Conservation (phyloP, 2,888 invertebrate genomes). For the Flexamia atlantica region DNA sequence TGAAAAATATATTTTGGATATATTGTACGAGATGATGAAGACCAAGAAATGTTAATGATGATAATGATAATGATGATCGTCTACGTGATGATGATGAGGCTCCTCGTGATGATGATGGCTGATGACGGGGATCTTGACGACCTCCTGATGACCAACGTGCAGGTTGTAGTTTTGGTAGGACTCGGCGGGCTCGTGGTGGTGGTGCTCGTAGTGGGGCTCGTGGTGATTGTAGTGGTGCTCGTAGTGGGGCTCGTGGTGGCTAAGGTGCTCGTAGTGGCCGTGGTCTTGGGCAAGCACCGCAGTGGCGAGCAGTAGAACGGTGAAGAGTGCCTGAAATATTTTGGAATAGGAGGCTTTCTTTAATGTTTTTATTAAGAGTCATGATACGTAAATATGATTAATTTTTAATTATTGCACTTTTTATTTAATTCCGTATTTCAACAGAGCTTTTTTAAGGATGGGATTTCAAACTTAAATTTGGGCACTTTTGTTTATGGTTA, state of each 20-base stretch:
- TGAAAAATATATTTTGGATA: no score
- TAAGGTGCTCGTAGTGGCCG: background rate
- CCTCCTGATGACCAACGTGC: slow-evolving; percentile 40
- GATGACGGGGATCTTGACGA: slow-evolving; percentile 22
- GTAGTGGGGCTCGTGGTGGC: background rate
- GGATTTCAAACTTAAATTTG: no score
- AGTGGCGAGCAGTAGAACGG: slow-evolving; percentile 1
- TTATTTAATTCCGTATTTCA: no score
- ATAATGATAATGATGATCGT: background rate
- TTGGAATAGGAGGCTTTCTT: no score
- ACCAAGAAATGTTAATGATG: no score
- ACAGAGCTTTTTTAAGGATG: no score
- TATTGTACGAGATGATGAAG: no score
- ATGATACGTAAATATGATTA: no score
- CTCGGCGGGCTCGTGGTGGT: slow-evolving; percentile 28
- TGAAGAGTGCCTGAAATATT: background rate
- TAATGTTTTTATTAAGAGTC: no score
- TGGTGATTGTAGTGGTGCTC: no score
- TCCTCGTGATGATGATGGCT: slow-evolving; percentile 11
- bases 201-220: background rate
- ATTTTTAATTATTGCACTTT: no score
- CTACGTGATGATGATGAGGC: background rate
- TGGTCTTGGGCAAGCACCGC: background rate
- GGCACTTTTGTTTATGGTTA: no score
- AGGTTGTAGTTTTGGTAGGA: slow-evolving; percentile 53